Conservation (phyloP, 2,113 vertebrate species). For the Stomatorhinus ivindoensis region DNA sequence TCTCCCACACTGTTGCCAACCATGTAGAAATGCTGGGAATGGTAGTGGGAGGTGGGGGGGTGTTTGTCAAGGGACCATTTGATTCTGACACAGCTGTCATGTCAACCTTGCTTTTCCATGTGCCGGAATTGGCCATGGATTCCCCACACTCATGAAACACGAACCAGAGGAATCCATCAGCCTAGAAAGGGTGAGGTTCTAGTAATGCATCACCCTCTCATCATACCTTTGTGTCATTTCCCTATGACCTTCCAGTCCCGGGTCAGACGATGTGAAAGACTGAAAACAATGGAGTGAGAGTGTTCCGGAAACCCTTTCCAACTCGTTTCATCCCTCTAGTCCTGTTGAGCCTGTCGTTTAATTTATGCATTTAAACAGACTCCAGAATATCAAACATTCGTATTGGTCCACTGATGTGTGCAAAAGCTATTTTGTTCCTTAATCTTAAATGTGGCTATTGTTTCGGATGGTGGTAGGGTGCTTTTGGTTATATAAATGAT, state of each 20-base stretch:
- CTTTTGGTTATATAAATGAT: neutral
- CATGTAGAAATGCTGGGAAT: neutral
- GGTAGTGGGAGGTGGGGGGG: conserved; percentile 30
- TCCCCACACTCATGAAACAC: conserved; percentile 49
- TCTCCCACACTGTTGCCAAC: conserved; percentile 13
- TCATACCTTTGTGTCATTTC: conserved; percentile 23
- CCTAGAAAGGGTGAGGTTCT: conserved; percentile 23
- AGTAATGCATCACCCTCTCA: conserved; percentile 39
- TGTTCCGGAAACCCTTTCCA: neutral
- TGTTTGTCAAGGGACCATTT: conserved; percentile 26
- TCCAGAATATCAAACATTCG: neutral
- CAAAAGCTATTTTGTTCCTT: no score
- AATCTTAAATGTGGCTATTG: neutral
- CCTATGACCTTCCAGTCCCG: neutral
- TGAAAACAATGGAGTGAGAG: neutral
- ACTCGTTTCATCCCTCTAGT: neutral
- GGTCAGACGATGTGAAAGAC: neutral
- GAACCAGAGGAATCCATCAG: conserved; percentile 47
- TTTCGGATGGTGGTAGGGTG: neutral
- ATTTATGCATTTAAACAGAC: neutral
- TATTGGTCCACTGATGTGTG: neutral
- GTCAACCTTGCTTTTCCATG: conserved; percentile 47
- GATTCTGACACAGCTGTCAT: conserved; percentile 59
- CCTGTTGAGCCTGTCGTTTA: neutral
- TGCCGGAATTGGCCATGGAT: conserved; percentile 42